These are phyloP conservation scores for Hippopotamyrus pictus DNA, from an alignment of 2,797 vertebrate genomes.

Conservation along the genomic window DNA sequence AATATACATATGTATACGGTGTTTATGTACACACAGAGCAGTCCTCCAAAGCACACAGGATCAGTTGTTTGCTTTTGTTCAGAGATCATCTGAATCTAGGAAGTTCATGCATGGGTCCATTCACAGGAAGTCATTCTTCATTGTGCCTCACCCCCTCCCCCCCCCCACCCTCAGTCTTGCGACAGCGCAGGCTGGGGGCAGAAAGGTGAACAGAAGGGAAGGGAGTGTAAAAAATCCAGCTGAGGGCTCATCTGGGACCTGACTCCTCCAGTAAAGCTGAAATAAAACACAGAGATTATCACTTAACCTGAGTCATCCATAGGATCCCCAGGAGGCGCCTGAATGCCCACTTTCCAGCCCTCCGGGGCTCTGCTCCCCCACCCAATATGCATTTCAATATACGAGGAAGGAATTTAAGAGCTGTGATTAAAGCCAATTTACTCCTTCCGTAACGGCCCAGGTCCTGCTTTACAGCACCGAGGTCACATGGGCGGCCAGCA, in stretches of 20 bases:
- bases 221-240: neutral
- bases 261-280: constrained; percentile 67
- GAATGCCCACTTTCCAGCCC: neutral
- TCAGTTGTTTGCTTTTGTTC: neutral
- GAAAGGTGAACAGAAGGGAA: neutral
- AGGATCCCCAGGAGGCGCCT: neutral
- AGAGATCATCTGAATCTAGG: neutral
- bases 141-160: constrained; percentile 4
- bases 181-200: neutral
- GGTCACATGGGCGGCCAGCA: neutral
- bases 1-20: neutral
- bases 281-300: constrained; percentile 27
- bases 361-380: neutral
- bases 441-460: neutral
- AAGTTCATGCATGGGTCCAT: constrained; percentile 30
- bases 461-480: neutral
- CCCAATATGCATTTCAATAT: neutral
- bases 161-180: neutral
- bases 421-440: neutral
- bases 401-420: neutral
- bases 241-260: constrained; percentile 51
- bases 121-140: constrained; percentile 36
- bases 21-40: neutral
- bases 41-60: neutral
- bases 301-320: neutral